Evolutionary conservation across 2,797 vertebrate species (phyloP).

Genomic region (Oreochromis grahami): DNA sequence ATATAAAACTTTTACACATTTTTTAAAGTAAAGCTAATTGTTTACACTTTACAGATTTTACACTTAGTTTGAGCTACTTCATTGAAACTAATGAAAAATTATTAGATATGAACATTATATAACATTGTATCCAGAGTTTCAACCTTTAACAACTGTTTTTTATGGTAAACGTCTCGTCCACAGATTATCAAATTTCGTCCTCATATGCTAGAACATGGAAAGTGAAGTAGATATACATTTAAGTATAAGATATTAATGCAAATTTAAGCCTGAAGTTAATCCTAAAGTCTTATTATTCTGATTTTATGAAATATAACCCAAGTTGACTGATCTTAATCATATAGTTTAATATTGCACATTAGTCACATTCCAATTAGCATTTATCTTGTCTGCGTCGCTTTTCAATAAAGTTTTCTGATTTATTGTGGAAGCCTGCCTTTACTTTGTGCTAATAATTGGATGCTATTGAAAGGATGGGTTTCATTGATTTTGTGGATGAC

Average conservation of each 20-base stretch:
- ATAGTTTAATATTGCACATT: slow-evolving; percentile 55
- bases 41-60: not conserved
- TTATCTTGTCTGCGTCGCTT: slow-evolving; percentile 79
- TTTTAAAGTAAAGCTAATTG: not conserved
- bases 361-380: slow-evolving; percentile 81
- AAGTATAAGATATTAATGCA: not conserved
- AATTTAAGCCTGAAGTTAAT: not conserved
- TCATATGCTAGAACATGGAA: not conserved
- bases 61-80: not conserved
- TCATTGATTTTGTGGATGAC: slow-evolving; percentile 95
- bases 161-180: not conserved
- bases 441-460: slow-evolving; percentile 97
- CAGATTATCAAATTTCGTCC: not conserved
- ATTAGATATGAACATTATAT: not conserved
- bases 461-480: slow-evolving; percentile 98
- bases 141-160: not conserved
- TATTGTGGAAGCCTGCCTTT: slow-evolving; percentile 84
- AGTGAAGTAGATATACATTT: not conserved
- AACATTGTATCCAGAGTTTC: not conserved
- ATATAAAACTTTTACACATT: not conserved
- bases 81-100: not conserved
- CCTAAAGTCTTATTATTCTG: not conserved
- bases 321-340: slow-evolving; percentile 27
- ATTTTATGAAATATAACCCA: not conserved
- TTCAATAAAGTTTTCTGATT: slow-evolving; percentile 91